Base-by-base conservation (phyloP, 2,888 invertebrate species). In the Lepidocyrtoides sp. region DNA sequence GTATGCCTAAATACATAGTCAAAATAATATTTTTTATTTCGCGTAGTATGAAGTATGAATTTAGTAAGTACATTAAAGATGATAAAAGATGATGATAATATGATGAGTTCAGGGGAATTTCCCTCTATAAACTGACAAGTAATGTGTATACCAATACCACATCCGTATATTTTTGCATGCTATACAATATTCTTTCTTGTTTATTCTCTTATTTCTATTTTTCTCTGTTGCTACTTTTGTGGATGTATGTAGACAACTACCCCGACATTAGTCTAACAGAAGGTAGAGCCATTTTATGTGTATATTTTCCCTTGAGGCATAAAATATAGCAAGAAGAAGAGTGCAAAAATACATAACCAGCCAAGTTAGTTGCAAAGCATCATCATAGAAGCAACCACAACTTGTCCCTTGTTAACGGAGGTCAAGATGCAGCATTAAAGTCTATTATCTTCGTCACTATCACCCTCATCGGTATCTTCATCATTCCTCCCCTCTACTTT, bases 351-450 rank as follows among this genome's bases (percentile, higher is more conserved):
- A 60, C 7, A n/a, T 60, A 20, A 20, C 26, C 2, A 8, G 4
- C 0, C 63, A 23, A 36, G 8, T 60, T 29, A 20, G 23, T 36
- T 23, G 75, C 20, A 23, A 8, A 23, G n/a, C 14, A 26, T 17
- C 5, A 4, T n/a, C 10, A 72, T 8, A 20, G n/a, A 0, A 51
- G n/a, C 41, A 26, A 41, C 75, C 84, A 60, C 85, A 90, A 90
- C 90, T 57, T 32, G 44, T 60, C 72, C 26, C 10, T 81, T 57
- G 91, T 91, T 91, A 91, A 86, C 82, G 82, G 86, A 91, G 91
- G 91, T 91, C 91, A 91, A 91, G 91, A 91, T 17, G 54, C 83
- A 77, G 7, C 32, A 41, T 32, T 20, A 57, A 60, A 20, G 54
- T 57, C 54, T 32, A 32, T 57, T 29, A 29, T 36, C 17, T 20